Base-by-base conservation (phyloP, 2,797 vertebrate genomes). In the Ambastaia sidthimunki region DNA sequence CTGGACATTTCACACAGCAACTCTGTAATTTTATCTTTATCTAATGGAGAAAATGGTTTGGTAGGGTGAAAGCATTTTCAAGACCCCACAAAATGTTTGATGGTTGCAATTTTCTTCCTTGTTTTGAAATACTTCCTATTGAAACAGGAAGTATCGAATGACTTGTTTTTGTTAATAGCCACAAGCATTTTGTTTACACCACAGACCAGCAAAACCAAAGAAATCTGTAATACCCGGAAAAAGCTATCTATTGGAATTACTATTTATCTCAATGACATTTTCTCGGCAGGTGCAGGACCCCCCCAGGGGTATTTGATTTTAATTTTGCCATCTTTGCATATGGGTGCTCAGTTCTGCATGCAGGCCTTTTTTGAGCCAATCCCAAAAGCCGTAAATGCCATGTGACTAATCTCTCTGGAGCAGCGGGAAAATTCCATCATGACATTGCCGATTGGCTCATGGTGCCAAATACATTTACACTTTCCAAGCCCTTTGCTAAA, bases 1-100 rank as follows among this genome's bases (percentile, higher is more conserved):
- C 37, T 19, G 50, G 47, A 80, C 66, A 76, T 84, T 75, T 80
- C 59, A 80, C 65, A 37, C 52, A 50, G 48, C 6, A 70, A 52
- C 31, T 70, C 44, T 68, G 54, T 19, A 21, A 74, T 65, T 73
- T 75, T 82, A 54, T 76, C 34, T 21, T 34, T 21, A 15, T 54
- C 28, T 23, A 65, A 41, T 41, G 23, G 18, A 63, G 44, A 74
- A 52, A 74, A 74, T 74, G 41, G 25, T 52, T 52, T 54, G 28
- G 59, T 21, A 52, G 50, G 31, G n/a, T 50, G 18, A 74, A 63
- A 50, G 23, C 57, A 52, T n/a, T 50, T 74, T 50, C 23, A 47
- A 31, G 47, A 48, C 6, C 18, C 11, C 1, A 2, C 60, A 18
- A 47, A 74, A 48, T 28, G 41, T 63, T 34, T 31, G 10, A 44